Evolutionary conservation across 2,888 invertebrate genomes (phyloP).

Genomic region (Dryadula phaetusa): DNA sequence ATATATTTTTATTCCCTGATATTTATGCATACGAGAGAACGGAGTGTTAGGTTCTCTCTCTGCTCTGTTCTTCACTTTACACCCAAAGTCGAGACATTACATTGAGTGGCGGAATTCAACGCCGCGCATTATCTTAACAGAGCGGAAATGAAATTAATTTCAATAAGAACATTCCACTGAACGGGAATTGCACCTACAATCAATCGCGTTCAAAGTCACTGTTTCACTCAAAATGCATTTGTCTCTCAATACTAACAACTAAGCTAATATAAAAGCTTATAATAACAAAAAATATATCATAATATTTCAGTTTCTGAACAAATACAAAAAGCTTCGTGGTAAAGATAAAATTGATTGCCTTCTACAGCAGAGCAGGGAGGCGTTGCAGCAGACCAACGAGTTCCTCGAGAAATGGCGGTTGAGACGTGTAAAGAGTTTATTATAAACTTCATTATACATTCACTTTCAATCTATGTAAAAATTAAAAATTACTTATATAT

Average conservation of each 20-base stretch:
- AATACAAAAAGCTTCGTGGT: constrained; percentile 58
- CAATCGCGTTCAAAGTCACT: background rate
- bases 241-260: no score
- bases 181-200: background rate
- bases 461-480: background rate
- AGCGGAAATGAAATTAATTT: background rate
- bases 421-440: constrained; percentile 56
- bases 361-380: constrained; percentile 66
- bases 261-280: background rate
- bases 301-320: constrained; percentile 62
- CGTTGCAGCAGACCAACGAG: constrained; percentile 65
- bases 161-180: background rate
- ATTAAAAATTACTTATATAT: background rate
- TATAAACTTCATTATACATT: constrained; percentile 23
- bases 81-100: no score
- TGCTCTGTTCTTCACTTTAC: no score
- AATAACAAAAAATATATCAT: background rate
- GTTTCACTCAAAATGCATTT: no score
- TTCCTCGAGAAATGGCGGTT: constrained; percentile 71
- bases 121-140: background rate
- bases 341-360: constrained; percentile 67
- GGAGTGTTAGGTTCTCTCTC: no score
- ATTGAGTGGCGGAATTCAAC: background rate
- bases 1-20: no score
- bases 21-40: no score